Evolutionary conservation across 1,140 invertebrate genomes (phyloP), one percentile per base, ranked within the genome.

Genomic region (Hesperophylax magnus): DNA sequence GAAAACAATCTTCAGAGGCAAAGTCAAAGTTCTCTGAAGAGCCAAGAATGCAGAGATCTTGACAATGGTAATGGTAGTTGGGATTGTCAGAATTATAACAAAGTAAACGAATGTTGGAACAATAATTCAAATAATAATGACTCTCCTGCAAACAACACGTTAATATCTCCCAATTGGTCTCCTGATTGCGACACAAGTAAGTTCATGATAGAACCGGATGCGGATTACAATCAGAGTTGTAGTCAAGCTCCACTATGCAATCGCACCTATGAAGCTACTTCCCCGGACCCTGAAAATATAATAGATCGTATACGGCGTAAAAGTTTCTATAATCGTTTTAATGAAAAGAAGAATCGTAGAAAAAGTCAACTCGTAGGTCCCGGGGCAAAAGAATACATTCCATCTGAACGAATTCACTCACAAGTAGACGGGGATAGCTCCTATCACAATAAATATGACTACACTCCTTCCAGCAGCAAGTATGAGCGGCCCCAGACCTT

Each of bases 321-420:
- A 86, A 97, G 96, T 86, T 97, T 96, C 87, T 98, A 97, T 85
- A 94, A 94, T 5, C 91, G 96, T 78, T 97, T 97, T 85, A 97
- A 97, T 85, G 95, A 96, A 84, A 92, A 94, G 84, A 95, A 94
- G 86, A 91, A 92, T 60, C 91, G 93, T 75, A 88, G 92, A 81
- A 92, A 92, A 84, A 92, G 91, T 85, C 91, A 86, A 84, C 88
- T 92, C 80, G 92, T 92, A 9, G 91, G 91, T 72, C 92, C 92
- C 0, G 89, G 89, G 27, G 89, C 89, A 3, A 84, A 86, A 24
- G 90, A 91, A 78, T 91, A 91, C 81, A 89, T 89, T 80, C 89
- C 89, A 7, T 83, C 89, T 18, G 87, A 89, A 47, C 85, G 89
- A 74, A 88, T 90, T 84, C 88, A 90, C 82, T 86, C 87, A 1